Base-by-base conservation (phyloP, 2,797 vertebrate genomes). In the Epinephelus malabaricus region DNA sequence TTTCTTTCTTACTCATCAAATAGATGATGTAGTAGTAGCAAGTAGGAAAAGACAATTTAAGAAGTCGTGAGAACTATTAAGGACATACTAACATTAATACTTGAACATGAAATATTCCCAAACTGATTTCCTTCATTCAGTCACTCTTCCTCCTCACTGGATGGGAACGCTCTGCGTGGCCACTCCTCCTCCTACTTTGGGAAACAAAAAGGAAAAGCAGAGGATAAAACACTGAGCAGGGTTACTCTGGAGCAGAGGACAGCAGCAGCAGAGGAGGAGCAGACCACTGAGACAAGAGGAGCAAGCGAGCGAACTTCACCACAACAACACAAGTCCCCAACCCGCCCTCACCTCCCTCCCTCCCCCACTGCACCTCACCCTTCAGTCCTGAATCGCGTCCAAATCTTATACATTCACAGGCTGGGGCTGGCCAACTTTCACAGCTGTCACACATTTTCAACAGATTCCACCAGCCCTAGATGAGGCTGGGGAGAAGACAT, bases 371-470 rank as follows among this genome's bases (percentile, higher is more conserved):
- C 84, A 87, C 85, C 91, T 86, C 84, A 90, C 91, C 94, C 89
- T 83, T 90, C 85, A 60, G 88, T 85, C 92, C 95, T 95, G 95
- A 96, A 95, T 93, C 73, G 19, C 71, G 83, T 96, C 96, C 96
- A 97, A 78, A 93, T 95, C 95, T 90, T 95, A 92, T 97, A 95
- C 96, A 95, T 97, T 96, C 95, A 95, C 95, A 95, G 94, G 93
- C 91, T 83, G 89, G 49, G 82, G 87, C 88, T 79, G 91, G 96
- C 97, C 97, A 97, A 96, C 95, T 95, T 95, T 93, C 74, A 96
- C 97, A 98, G 97, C 97, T 98, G 97, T 97, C 97, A 95, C 96
- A 95, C 96, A 98, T 98, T 98, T 98, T 97, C 97, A 97, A 97
- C 97, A 98, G 97, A 98, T 98, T 97, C 97, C 97, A 94, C 91